Percentiles rank a stretch among this genome's conserved stretches.
phyloP scores from a whole-genome alignment of 2,113 vertebrate genomes.

The Brachyistius frenatus region DNA sequence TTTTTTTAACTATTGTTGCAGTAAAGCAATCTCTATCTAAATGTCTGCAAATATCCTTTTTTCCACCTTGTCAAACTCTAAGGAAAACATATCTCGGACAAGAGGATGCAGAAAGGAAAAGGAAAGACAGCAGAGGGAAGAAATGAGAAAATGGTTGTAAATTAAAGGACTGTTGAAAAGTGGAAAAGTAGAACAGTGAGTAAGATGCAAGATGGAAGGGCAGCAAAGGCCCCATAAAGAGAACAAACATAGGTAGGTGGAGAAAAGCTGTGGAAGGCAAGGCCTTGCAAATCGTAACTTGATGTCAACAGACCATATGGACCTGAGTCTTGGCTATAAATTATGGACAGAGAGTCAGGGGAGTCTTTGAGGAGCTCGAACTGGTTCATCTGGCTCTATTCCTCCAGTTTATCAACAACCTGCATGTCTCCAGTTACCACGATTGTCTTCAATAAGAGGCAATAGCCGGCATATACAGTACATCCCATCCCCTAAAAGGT shows the following conservation, averaged over 20 bases:
- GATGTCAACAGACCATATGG: slow-evolving; percentile 37
- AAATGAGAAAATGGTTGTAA: neutral
- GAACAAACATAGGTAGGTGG: slow-evolving; percentile 27
- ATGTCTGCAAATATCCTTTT: slow-evolving; percentile 1
- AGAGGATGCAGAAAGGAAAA: slow-evolving; percentile 22
- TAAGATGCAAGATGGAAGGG: slow-evolving; percentile 31
- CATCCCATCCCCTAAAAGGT: too few species aligned
- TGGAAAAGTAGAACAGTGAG: slow-evolving; percentile 8
- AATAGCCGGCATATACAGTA: neutral
- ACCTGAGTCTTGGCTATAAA: slow-evolving; percentile 44
- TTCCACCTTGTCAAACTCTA: slow-evolving; percentile 34
- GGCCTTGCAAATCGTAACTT: slow-evolving; percentile 47
- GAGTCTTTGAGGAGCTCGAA: neutral
- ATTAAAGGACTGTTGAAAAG: slow-evolving; percentile 25
- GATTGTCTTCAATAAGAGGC: neutral
- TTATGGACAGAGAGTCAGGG: slow-evolving; percentile 8
- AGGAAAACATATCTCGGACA: slow-evolving; percentile 20
- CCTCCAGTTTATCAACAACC: slow-evolving; percentile 14
- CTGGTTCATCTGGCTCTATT: neutral
- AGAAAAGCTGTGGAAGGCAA: slow-evolving; percentile 16
- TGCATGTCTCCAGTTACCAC: neutral
- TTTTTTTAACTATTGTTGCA: too few species aligned
- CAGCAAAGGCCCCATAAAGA: slow-evolving; percentile 25
- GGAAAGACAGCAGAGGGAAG: neutral
- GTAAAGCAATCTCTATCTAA: too few species aligned